Conservation (phyloP, 2,888 invertebrate genomes). For the Pycnomerus fuliginosus region DNA sequence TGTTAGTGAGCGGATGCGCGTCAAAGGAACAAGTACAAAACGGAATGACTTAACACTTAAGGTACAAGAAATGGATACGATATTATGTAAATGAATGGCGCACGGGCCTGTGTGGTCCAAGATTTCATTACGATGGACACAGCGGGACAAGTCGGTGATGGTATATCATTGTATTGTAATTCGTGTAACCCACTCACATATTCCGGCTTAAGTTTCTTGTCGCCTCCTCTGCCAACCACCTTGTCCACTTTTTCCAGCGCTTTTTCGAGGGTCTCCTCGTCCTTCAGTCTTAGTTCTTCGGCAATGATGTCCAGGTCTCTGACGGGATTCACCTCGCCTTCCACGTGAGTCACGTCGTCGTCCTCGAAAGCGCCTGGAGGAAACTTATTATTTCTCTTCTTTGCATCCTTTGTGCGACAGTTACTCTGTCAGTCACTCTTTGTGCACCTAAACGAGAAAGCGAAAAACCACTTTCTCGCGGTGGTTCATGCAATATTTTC, state of each 20-base stretch:
- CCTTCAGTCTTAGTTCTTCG: slow-evolving; percentile 93
- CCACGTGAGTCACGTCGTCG: slow-evolving; percentile 96
- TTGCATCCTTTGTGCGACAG: no score
- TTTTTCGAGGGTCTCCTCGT: slow-evolving; percentile 82
- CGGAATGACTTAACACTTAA: slow-evolving; percentile 19
- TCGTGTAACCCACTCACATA: slow-evolving; percentile 66
- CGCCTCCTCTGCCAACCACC: slow-evolving; percentile 77
- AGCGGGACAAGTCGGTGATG: slow-evolving; percentile 20
- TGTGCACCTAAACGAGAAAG: no score
- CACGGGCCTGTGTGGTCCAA: slow-evolving; percentile 39
- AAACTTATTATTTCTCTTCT: no score
- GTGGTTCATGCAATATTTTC: no score
- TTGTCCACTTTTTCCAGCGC: slow-evolving; percentile 86
- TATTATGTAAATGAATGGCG: slow-evolving; percentile 38
- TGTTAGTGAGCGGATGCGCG: slow-evolving; percentile 9
- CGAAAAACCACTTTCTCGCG: no score
- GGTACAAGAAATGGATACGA: slow-evolving; percentile 21
- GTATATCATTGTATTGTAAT: slow-evolving; percentile 27
- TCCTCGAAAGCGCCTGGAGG: slow-evolving; percentile 98
- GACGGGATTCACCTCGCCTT: slow-evolving; percentile 97
- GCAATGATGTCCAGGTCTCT: slow-evolving; percentile 95
- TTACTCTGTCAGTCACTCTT: no score
- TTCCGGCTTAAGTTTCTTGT: slow-evolving; percentile 95
- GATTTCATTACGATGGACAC: slow-evolving; percentile 35
- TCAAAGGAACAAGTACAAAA: slow-evolving; percentile 9